Evolutionary conservation across 2,113 vertebrate genomes (phyloP).

Genomic region (Tor tambroides): DNA sequence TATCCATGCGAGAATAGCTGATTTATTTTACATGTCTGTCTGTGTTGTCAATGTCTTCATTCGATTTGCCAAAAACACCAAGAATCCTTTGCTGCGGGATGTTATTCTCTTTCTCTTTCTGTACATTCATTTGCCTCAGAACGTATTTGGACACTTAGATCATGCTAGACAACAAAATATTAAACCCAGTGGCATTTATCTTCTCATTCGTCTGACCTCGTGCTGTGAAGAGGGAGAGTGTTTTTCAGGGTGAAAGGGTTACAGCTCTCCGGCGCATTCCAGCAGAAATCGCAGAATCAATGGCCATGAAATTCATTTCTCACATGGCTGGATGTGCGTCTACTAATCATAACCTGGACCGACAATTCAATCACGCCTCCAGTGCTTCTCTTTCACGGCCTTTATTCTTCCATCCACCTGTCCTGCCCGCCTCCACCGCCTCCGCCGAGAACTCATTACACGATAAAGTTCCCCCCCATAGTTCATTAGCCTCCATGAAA

Average conservation of each 20-base stretch:
- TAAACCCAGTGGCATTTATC: conserved; percentile 25
- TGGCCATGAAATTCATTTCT: conserved; percentile 82
- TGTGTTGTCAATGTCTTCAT: conserved; percentile 1
- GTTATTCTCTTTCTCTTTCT: not conserved
- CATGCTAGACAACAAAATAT: not conserved
- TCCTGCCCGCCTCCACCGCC: conserved; percentile 8
- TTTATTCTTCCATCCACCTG: conserved; percentile 15
- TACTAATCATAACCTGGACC: conserved; percentile 80
- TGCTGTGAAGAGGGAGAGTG: not conserved
- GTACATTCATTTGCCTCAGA: not conserved
- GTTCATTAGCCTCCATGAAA: conserved; percentile 65
- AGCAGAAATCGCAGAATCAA: conserved; percentile 75
- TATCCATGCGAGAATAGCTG: not conserved
- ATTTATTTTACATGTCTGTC: conserved; percentile 22
- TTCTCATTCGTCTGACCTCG: conserved; percentile 18
- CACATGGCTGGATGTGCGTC: conserved; percentile 75
- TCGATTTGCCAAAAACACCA: conserved; percentile 14
- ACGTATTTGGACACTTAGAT: not conserved
- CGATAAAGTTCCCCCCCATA: not conserved
- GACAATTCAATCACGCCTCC: conserved; percentile 74
- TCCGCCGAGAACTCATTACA: conserved; percentile 60
- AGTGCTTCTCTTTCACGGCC: conserved; percentile 24
- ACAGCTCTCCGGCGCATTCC: conserved; percentile 67
- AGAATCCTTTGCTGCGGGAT: not conserved
- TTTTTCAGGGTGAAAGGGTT: conserved; percentile 46